Conservation (phyloP, 2,888 invertebrate species). For the Acanthococcus lagerstroemiae region DNA sequence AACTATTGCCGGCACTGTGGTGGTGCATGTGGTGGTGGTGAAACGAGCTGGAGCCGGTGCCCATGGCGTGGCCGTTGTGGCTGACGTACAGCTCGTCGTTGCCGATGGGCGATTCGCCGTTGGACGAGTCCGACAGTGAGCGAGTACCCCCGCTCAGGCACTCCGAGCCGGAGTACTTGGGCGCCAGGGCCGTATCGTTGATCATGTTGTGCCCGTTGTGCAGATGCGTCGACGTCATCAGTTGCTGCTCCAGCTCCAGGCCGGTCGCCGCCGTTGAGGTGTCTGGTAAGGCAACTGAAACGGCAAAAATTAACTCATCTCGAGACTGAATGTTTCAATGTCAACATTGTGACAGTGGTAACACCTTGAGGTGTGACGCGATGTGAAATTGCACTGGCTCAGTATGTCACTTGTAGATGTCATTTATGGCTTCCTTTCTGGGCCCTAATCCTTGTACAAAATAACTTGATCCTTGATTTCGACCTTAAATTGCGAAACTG, state of each 20-base stretch:
- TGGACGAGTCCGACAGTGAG: constrained; percentile 70
- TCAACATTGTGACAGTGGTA: no score
- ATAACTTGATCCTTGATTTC: no score
- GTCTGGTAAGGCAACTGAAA: constrained; percentile 25
- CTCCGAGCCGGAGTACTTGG: constrained; percentile 59
- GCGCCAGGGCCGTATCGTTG: constrained; percentile 23
- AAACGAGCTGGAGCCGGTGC: neutral
- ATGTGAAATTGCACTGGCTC: no score
- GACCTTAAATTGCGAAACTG: no score
- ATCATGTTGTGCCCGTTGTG: constrained; percentile 44
- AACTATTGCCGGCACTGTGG: constrained; percentile 10
- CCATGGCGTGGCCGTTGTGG: constrained; percentile 6
- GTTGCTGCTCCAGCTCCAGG: constrained; percentile 46
- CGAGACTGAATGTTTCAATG: no score
- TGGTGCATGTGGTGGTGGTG: constrained; percentile 16
- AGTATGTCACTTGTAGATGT: no score
- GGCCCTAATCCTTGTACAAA: no score
- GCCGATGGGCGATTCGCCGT: constrained; percentile 38
- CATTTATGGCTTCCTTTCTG: no score
- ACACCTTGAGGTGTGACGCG: no score
- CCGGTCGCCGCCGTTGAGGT: constrained; percentile 39
- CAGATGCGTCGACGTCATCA: constrained; percentile 44
- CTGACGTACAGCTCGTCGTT: constrained; percentile 16
- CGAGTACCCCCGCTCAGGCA: constrained; percentile 49
- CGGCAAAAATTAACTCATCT: no score